These are phyloP conservation scores for Heliconius hermathena DNA, from an alignment of 1,140 invertebrate genomes.

Conservation along the genomic window DNA sequence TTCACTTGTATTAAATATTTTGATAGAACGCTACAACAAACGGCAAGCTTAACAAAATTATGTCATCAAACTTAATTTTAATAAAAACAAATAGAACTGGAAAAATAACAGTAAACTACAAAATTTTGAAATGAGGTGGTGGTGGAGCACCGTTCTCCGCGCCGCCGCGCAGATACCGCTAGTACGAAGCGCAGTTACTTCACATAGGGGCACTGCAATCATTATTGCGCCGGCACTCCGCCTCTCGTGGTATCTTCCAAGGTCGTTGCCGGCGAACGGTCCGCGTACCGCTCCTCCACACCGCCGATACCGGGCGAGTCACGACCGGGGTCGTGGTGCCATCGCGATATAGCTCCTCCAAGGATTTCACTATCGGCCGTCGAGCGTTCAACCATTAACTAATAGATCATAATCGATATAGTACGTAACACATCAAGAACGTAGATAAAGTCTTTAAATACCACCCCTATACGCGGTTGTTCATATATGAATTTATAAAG, in stretches of 20 bases:
- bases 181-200: slow-evolving; percentile 29
- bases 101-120: neutral
- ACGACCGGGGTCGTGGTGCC: slow-evolving; percentile 46
- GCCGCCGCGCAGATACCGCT: slow-evolving; percentile 10
- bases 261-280: slow-evolving; percentile 53
- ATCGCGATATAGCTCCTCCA: slow-evolving; percentile 30
- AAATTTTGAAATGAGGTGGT: neutral
- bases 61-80: too few relatives aligned
- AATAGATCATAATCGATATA: neutral
- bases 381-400: neutral
- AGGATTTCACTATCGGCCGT: slow-evolving; percentile 18
- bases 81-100: too few relatives aligned
- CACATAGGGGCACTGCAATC: slow-evolving; percentile 32
- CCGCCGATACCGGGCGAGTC: slow-evolving; percentile 51
- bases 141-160: neutral
- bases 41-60: neutral
- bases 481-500: too few relatives aligned
- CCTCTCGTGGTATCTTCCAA: slow-evolving; percentile 32
- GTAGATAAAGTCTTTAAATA: neutral
- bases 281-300: slow-evolving; percentile 53
- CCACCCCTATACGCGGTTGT: too few relatives aligned
- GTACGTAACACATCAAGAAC: neutral
- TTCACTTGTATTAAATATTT: neutral
- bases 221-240: slow-evolving; percentile 36
- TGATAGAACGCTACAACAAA: neutral